phyloP scores from a whole-genome alignment of 2,113 vertebrate species.

The Terrapene triunguis region DNA sequence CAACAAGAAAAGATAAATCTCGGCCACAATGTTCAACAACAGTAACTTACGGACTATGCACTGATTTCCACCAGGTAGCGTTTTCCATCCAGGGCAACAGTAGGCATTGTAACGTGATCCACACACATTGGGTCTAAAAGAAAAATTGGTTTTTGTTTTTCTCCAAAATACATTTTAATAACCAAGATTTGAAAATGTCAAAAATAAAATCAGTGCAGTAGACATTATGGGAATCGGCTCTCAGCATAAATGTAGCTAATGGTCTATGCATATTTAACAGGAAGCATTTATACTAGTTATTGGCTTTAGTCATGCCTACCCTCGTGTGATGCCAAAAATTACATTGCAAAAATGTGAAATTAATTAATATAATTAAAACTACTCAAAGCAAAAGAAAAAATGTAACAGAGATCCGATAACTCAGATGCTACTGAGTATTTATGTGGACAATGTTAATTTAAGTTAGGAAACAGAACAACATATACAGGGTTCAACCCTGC shows the following conservation, averaged over 20 bases:
- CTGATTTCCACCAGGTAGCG: slow-evolving; percentile 97
- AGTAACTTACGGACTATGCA: slow-evolving; percentile 98
- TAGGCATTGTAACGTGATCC: slow-evolving; percentile 95
- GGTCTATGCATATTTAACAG: background rate
- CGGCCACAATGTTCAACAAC: background rate
- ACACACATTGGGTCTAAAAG: slow-evolving; percentile 94
- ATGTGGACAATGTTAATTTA: background rate
- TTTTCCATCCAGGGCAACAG: slow-evolving; percentile 99
- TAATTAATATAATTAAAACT: background rate
- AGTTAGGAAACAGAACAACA: background rate
- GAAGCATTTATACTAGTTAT: background rate
- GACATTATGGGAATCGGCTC: slow-evolving; percentile 29
- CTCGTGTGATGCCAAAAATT: background rate
- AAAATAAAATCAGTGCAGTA: slow-evolving; percentile 1
- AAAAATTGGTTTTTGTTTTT: slow-evolving; percentile 33
- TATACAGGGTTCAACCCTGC: background rate
- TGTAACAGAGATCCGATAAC: background rate
- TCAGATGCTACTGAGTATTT: background rate
- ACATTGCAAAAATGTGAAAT: background rate
- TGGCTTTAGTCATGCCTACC: background rate
- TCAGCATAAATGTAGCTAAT: background rate
- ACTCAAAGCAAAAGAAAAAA: background rate
- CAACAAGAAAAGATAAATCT: slow-evolving; percentile 26
- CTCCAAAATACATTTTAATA: slow-evolving; percentile 17
- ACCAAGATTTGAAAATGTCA: background rate